Base-by-base conservation (phyloP, 2,797 vertebrate genomes). In the Fistularia tabacaria region DNA sequence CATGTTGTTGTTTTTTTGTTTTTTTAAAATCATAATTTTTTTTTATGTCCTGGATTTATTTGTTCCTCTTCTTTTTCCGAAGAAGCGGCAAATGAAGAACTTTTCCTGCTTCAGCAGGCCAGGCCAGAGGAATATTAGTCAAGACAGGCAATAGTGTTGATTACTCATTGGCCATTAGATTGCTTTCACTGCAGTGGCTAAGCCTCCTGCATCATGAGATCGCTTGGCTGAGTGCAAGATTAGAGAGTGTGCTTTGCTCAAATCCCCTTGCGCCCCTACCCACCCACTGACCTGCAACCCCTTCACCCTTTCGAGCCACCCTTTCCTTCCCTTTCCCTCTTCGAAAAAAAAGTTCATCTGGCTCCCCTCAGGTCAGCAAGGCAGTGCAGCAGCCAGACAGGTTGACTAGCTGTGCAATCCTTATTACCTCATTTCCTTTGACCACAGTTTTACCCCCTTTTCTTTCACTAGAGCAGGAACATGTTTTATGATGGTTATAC, bases 151-250 rank as follows among this genome's bases (percentile, higher is more conserved):
- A 89, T 91, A 91, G 91, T 91, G 91, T 92, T 92, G 90, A 91
- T 92, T 91, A 92, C 91, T 90, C 88, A 91, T 88, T 90, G 88
- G 88, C 85, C 90, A 91, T 91, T 91, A 91, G 90, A 90, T 90
- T 89, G 90, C 87, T 91, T 92, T 91, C 91, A 91, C 84, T 86
- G 87, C 80, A 74, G 85, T 71, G 80, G 85, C 83, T 92, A 87
- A 91, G 85, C 89, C 85, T 85, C 80, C 82, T 85, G 85, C 90
- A 91, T 91, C 90, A 90, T 90, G 87, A 89, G 90, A 89, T 89
- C 86, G 87, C 86, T 87, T 89, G 85, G 87, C 89, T 87, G 89
- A 90, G 81, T 85, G 79, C 79, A 78, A 89, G 90, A 92, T 92
- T 91, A 91, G 86, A 83, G 85, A 85, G 82, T 72, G 71, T 85